phyloP scores from a whole-genome alignment of 2,888 invertebrate genomes.

The Drosophila eohydei region DNA sequence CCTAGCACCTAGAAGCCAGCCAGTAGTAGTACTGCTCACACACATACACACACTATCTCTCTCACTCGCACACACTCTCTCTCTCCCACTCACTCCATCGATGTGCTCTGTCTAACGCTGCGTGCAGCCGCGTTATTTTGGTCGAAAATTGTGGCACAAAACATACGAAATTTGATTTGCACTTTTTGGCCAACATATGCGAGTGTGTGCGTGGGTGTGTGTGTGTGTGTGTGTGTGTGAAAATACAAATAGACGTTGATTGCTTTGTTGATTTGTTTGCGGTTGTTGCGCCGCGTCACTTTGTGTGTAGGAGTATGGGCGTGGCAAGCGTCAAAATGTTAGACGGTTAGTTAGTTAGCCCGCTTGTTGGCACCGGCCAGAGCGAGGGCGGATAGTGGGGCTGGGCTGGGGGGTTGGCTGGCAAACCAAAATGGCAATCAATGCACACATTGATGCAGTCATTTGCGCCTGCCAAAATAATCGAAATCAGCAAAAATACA shows the following conservation, averaged over 20 bases:
- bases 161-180: conserved; percentile 75
- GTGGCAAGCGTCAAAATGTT: conserved; percentile 62
- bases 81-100: not conserved
- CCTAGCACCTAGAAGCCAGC: conserved; percentile 1
- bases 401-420: not conserved
- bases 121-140: conserved; percentile 65
- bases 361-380: conserved; percentile 25
- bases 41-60: not conserved
- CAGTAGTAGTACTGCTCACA: not conserved
- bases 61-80: not conserved
- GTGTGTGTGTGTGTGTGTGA: conserved; percentile 54
- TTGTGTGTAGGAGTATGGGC: conserved; percentile 8
- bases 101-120: conserved; percentile 37
- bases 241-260: conserved; percentile 80
- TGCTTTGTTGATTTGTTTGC: conserved; percentile 81
- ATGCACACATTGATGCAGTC: conserved; percentile 75
- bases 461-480: conserved; percentile 67
- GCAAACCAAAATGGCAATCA: conserved; percentile 69
- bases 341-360: conserved; percentile 73
- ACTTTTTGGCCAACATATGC: conserved; percentile 60
- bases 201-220: conserved; percentile 8
- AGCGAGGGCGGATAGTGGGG: too few relatives aligned
- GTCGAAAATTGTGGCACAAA: conserved; percentile 65
- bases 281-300: conserved; percentile 64
- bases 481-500: conserved; percentile 63